phyloP scores from a whole-genome alignment of 2,113 vertebrate species.

The Edolisoma coerulescens region DNA sequence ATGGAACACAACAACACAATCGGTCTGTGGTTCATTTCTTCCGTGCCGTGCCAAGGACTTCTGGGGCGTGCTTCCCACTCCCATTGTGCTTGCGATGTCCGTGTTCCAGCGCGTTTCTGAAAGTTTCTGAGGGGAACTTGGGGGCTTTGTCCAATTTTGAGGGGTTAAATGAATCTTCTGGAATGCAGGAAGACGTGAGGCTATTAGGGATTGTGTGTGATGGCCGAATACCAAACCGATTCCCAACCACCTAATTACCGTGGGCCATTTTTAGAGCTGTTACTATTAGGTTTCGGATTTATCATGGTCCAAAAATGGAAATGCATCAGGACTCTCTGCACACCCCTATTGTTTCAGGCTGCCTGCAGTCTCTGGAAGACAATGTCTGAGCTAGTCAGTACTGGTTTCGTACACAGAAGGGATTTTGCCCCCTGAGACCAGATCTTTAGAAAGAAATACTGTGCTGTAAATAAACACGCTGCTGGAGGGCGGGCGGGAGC shows the following conservation, averaged over 20 bases:
- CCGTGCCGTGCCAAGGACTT: not conserved
- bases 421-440: not conserved
- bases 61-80: not conserved
- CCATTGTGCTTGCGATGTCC: fast-evolving
- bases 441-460: conserved; percentile 1
- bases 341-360: conserved; percentile 30
- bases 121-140: not conserved
- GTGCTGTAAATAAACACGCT: not conserved
- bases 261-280: conserved; percentile 20
- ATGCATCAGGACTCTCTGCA: not conserved
- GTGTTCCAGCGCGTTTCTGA: fast-evolving
- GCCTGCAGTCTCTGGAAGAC: not conserved
- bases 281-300: not conserved
- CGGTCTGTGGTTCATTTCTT: not conserved
- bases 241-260: not conserved
- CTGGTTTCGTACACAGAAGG: not conserved
- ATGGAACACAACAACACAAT: not conserved
- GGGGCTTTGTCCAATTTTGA: not conserved
- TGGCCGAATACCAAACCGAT: not conserved
- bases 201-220: not conserved
- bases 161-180: not conserved
- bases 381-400: not conserved
- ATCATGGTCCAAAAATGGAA: conserved; percentile 13
- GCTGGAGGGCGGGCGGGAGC: not conserved
- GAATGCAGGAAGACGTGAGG: not conserved